phyloP scores from a whole-genome alignment of 30 jellyfish, hydroid and myxozoan genomes.

The Morbakka virulenta region DNA sequence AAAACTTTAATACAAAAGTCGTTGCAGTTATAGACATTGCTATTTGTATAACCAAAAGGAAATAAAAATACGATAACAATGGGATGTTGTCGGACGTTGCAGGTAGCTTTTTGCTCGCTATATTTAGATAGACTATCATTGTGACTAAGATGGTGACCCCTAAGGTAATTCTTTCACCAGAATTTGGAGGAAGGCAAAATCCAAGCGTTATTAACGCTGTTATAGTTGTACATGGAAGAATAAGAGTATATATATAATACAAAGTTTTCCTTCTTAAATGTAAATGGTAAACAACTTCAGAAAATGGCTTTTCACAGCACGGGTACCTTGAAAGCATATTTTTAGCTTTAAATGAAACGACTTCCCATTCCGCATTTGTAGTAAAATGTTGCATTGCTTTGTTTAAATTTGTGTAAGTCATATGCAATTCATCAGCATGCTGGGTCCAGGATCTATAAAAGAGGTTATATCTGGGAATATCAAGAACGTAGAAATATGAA shows the following conservation, averaged over 20 bases:
- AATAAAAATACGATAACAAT: slow-evolving; percentile 52
- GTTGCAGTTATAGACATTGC: slow-evolving; percentile 66
- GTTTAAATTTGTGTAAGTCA: slow-evolving; percentile 3
- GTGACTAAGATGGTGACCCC: slow-evolving; percentile 65
- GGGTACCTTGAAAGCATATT: slow-evolving; percentile 10
- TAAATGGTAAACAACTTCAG: slow-evolving; percentile 61
- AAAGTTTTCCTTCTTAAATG: slow-evolving; percentile 60
- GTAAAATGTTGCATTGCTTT: slow-evolving; percentile 40
- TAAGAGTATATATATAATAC: slow-evolving; percentile 67
- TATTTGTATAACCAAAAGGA: slow-evolving; percentile 52
- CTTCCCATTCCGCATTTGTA: slow-evolving; percentile 75
- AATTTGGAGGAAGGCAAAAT: slow-evolving; percentile 64
- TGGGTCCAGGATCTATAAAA: slow-evolving; percentile 55
- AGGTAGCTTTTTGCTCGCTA: slow-evolving; percentile 67
- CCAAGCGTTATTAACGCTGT: slow-evolving; percentile 57
- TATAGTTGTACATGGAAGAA: slow-evolving; percentile 54
- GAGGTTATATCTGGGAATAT: background rate
- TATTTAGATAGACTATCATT: slow-evolving; percentile 66
- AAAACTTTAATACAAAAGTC: slow-evolving; percentile 42
- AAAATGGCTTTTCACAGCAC: slow-evolving; percentile 55
- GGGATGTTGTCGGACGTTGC: slow-evolving; percentile 77
- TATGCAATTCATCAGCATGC: slow-evolving; percentile 23
- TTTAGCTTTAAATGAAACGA: slow-evolving; percentile 28
- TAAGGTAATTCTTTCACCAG: slow-evolving; percentile 69
- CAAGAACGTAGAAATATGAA: too few relatives aligned